Evolutionary conservation across 1,140 invertebrate genomes (phyloP), one percentile per base, ranked within the genome.

Genomic region (Atta cephalotes): DNA sequence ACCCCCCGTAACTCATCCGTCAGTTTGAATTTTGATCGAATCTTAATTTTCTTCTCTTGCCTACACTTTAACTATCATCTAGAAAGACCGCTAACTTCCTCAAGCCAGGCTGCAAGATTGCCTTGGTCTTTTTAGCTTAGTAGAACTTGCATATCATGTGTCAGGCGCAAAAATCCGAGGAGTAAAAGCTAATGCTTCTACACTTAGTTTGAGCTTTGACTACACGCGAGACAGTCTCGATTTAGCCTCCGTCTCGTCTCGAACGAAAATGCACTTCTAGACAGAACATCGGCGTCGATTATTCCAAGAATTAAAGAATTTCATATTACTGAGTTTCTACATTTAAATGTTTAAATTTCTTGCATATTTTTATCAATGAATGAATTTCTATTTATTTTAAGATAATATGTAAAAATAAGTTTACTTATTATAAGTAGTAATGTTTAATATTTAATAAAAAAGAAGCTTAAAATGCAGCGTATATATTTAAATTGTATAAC

Each of bases 141-240:
- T 56, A 39, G 21, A 84, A 84, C 80, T 81, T 63, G 80, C 70
- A 51, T 76, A 84, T 76, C 80, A 84, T 35, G 80, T 84, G 80
- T 84, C 80, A 62, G 39, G 14, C 56, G 25, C 68, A 84, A 84
- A 76, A 84, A 84, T 74, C 39, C 56, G 28, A 62, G 14, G 28
- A 51, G 18, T 82, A 76, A 63, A 84, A 84, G 70, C 70, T 74
- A 84, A 84, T 84, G 80, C 80, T 35, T 74, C 56, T 74, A 65
- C 80, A 76, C 71, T 84, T 62, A 49, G 66, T 58, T 63, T 25
- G 70, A 62, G 80, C 80, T 84, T 84, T 84, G 70, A 84, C 80
- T 84, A 51, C 78, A 71, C 21, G 68, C 80, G 70, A 84, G 80
- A 84, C 80, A 84, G 80, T 84, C 80, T 7, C 70, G 70, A 84